phyloP scores from a whole-genome alignment of 1,140 invertebrate genomes.

The Drosophila triauraria region DNA sequence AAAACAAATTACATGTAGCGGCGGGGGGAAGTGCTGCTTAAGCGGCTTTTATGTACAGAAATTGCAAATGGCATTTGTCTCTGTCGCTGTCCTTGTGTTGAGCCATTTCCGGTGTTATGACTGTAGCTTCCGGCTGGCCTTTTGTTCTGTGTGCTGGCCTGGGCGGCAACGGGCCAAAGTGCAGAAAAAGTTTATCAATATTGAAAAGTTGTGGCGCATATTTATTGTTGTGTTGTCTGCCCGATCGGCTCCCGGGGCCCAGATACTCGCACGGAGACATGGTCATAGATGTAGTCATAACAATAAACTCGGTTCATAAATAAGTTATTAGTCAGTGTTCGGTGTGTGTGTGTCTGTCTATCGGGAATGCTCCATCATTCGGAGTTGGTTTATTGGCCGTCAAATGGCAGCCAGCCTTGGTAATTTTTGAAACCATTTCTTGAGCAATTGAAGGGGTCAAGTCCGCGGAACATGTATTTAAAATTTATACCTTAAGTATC shows the following conservation, averaged over 20 bases:
- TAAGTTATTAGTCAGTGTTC: conserved; percentile 76
- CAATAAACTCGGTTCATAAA: conserved; percentile 75
- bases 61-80: conserved; percentile 78
- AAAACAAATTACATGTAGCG: conserved; percentile 76
- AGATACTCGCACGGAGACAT: conserved; percentile 5
- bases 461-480: neutral
- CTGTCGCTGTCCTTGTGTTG: conserved; percentile 44
- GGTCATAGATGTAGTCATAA: conserved; percentile 56
- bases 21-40: conserved; percentile 53
- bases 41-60: conserved; percentile 78
- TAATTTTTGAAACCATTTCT: conserved; percentile 4
- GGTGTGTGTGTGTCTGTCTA: conserved; percentile 14
- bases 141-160: conserved; percentile 25
- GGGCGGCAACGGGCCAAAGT: conserved; percentile 38
- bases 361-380: conserved; percentile 4
- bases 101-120: conserved; percentile 77
- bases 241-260: conserved; percentile 7
- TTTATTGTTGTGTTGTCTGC: conserved; percentile 52
- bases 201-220: conserved; percentile 73
- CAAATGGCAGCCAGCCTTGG: neutral
- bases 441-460: neutral
- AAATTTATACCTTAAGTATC: conserved; percentile 4
- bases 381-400: conserved; percentile 17
- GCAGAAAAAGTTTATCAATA: conserved; percentile 78
- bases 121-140: conserved; percentile 60